A percentile compares a stretch with the other conserved stretches of the same genome.
These are phyloP conservation scores for Spheniscus humboldti DNA, from an alignment of 2,797 vertebrate species.

Conservation along the genomic window DNA sequence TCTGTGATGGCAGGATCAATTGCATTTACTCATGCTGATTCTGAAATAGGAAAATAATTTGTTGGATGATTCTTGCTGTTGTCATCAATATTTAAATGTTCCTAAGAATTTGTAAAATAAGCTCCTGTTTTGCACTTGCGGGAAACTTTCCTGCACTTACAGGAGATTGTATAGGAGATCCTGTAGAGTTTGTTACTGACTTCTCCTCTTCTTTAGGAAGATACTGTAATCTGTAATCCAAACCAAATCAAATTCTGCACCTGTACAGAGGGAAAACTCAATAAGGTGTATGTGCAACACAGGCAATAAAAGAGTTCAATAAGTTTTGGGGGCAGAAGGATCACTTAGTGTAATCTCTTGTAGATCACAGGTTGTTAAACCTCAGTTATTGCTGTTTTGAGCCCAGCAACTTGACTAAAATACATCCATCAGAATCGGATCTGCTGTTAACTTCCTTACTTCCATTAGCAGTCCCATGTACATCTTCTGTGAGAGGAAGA, in stretches of 20 bases:
- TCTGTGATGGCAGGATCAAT: neutral
- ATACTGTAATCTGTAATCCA: neutral
- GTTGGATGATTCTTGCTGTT: neutral
- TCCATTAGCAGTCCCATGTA: neutral
- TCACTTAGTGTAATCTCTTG: neutral
- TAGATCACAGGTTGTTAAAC: neutral
- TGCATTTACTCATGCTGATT: neutral
- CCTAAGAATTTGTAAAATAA: neutral
- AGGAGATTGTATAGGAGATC: neutral
- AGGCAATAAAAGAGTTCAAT: neutral
- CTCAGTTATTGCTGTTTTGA: neutral
- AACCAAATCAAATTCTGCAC: neutral
- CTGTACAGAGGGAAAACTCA: neutral
- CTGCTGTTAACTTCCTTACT: neutral
- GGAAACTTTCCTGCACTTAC: neutral
- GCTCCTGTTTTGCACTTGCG: neutral
- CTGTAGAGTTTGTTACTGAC: neutral
- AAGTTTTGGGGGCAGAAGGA: neutral
- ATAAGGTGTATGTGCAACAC: neutral
- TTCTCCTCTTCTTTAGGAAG: neutral
- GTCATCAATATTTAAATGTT: neutral
- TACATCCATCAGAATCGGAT: neutral
- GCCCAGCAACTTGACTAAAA: neutral
- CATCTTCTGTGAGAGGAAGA: neutral
- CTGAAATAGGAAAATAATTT: neutral